Conservation (phyloP, 2,888 invertebrate genomes). For the Himalopsyche anomala region DNA sequence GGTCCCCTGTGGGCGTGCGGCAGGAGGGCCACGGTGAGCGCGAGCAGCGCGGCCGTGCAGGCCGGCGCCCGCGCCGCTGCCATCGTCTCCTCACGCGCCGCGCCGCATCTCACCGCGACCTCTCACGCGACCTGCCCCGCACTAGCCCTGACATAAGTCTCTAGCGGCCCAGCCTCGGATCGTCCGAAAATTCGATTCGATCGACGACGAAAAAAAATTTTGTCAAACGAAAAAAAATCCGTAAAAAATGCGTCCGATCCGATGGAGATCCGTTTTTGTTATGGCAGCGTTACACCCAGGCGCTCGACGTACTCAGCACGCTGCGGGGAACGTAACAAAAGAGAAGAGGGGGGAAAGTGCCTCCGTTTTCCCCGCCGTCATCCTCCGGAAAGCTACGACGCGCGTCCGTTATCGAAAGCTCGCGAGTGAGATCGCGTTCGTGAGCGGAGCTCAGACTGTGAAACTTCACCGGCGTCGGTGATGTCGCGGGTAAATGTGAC, state of each 20-base stretch:
- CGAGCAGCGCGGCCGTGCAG: conserved; percentile 79
- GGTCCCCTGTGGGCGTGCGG: conserved; percentile 75
- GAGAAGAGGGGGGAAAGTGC: conserved; percentile 51
- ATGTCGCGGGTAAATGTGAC: conserved; percentile 51
- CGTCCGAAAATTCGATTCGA: conserved; percentile 26
- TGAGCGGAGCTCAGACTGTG: conserved; percentile 63
- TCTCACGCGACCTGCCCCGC: conserved; percentile 65
- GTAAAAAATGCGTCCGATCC: conserved; percentile 54
- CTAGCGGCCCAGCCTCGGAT: conserved; percentile 38
- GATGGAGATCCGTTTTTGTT: conserved; percentile 57
- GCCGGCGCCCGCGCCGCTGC: conserved; percentile 74
- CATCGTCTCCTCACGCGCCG: conserved; percentile 56
- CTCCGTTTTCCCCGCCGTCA: conserved; percentile 68
- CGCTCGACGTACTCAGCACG: conserved; percentile 68
- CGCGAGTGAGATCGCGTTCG: conserved; percentile 43
- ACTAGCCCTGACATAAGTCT: conserved; percentile 54
- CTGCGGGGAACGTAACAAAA: conserved; percentile 66
- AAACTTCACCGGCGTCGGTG: conserved; percentile 67
- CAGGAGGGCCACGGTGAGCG: conserved; percentile 78
- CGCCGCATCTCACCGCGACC: conserved; percentile 67
- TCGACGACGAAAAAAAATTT: conserved; percentile 42
- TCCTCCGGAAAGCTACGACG: conserved; percentile 63
- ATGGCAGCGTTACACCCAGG: conserved; percentile 65
- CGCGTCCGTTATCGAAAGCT: conserved; percentile 49
- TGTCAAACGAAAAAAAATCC: conserved; percentile 32